Evolutionary conservation across 2,113 vertebrate species (phyloP), one percentile per base, ranked within the genome.

Genomic region (Oreochromis aureus): DNA sequence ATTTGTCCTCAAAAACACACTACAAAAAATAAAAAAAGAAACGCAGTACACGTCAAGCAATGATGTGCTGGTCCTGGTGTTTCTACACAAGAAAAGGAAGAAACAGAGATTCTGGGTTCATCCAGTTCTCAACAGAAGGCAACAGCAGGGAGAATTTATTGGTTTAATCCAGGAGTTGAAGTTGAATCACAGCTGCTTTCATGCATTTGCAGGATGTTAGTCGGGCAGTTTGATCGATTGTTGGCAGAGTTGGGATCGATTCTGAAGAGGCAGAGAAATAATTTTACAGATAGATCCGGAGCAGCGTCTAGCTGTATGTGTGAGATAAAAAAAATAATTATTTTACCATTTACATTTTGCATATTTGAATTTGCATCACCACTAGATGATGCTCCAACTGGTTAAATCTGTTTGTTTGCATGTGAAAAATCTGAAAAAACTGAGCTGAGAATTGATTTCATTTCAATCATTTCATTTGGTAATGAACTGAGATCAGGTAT

Each of bases 51-150:
- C 4, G 1, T 39, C 34, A 11, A 66, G 34, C 19, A 39, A 8
- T 66, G 61, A 22, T 66, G 61, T 39, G 34, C 10, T 22, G 4
- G 10, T 66, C 61, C 4, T 66, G 61, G 61, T 66, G 19, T 66
- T 66, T 39, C 10, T 39, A 39, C 61, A 66, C 19, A 66, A 39
- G 4, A 66, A 39, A 66, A 66, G 6, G 61, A 66, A 66, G 61
- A 22, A 39, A 22, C 19, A 22, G 34, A 0, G 19, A 39, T 39
- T 66, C 19, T 66, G 34, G 34, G 61, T 66, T 66, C 61, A 66
- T 66, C 61, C 61, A 66, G 61, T 66, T 66, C 19, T 66, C 61
- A 66, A 66, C 34, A 66, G 61, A 39, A 66, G 34, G 34, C 34
- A 66, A 39, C 34, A 66, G 19, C 10, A 66, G 34, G 2, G 61